Base-by-base conservation (phyloP, 2,888 invertebrate species). In the Hirtodrosophila histrioides region DNA sequence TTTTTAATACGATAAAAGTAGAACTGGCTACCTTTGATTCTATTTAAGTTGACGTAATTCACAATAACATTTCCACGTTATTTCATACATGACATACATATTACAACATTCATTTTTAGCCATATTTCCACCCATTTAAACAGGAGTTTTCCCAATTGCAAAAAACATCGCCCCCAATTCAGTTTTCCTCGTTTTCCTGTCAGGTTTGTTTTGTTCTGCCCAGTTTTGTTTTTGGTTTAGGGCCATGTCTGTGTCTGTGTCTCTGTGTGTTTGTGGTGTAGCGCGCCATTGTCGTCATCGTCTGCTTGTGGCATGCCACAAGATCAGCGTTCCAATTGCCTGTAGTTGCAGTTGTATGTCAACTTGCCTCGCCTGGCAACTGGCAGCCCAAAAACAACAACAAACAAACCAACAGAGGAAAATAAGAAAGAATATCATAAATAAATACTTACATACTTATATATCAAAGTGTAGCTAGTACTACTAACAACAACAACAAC, bases 271-370 rank as follows among this genome's bases (percentile, higher is more conserved):
- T 27, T 27, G 4, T 27, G 4, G 27, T 27, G 37, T 37, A 44
- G 45, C 29, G 24, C 43, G 12, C n/a, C 45, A 55, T 69, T 65
- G 66, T 55, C 66, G 61, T 62, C 71, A 57, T 61, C 67, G 76
- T 57, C 75, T 75, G 73, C 40, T 73, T 69, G 78, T 77, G 78
- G 73, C 75, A 69, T 77, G 78, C 78, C 75, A 58, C 78, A 44
- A 48, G 57, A 55, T 10, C 48, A 53, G 36, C 56, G 55, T 43
- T 46, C 64, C 64, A 75, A 58, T 72, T 58, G 64, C 64, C 57
- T 27, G 74, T 56, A 68, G 51, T 50, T 57, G 68, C 68, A 45
- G 51, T 43, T 68, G 27, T 51, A 51, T 33, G 68, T 67, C 69
- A 61, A 51, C 62, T 62, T 51, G 65, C 36, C 69, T 9, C 4